Evolutionary conservation across 1,140 invertebrate species (phyloP), one percentile per base, ranked within the genome.

Genomic region (Acromyrmex charruanus): DNA sequence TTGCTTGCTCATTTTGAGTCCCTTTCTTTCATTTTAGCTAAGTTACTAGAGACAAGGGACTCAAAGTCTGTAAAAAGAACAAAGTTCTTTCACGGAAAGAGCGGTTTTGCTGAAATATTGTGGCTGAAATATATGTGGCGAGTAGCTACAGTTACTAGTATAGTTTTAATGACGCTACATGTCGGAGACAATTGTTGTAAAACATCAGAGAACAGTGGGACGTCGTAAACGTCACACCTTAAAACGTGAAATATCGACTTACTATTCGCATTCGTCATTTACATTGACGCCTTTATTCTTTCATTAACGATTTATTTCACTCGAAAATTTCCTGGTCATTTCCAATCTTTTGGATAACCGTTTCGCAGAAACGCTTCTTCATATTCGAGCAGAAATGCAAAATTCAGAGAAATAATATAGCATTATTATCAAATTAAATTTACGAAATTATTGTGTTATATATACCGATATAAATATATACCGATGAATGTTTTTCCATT

Each of bases 211-310:
- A 6, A 21, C 21, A 51, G 39, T n/a, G 18, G 39, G 51, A 28
- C 35, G 6, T 72, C 53, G 79, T 81, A 71, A 79, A 59, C 14
- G 39, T 61, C 25, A 39, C 39, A 25, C 28, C 55, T 84, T 61
- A 84, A 84, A 84, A 49, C 69, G 25, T 61, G n/a, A 84, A 84
- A 75, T 74, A 84, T 84, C 53, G 68, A 74, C 6, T 58, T 25
- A 12, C 55, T 39, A n/a, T 12, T 53, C 53, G 58, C 55, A 75
- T 55, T 35, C 80, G n/a, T 28, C 25, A 51, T 80, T 80, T 80
- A 31, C 77, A 80, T 84, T 59, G 44, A 63, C 69, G 44, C 28
- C 44, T 63, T 75, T 63, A 84, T 84, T 84, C 58, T 18, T 84
- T 51, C 39, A 25, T 84, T 84, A 84, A 49, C 55, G 80, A 84